Evolutionary conservation across 2,888 invertebrate genomes (phyloP).

Genomic region (Iselma pallidipennis): DNA sequence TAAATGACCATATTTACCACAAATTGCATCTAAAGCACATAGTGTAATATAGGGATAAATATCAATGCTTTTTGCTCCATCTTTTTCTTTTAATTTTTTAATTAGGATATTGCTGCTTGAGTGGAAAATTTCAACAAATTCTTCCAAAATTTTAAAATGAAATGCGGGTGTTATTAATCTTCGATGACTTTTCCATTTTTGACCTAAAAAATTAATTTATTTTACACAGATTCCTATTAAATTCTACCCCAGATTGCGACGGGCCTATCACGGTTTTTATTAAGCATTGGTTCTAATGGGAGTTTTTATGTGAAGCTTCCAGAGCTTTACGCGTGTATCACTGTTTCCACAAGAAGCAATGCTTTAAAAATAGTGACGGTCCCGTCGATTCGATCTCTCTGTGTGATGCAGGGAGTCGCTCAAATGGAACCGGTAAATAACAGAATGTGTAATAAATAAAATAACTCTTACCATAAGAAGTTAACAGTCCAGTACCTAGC

Average conservation of each 20-base stretch:
- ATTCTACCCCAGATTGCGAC: no score
- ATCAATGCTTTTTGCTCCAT: slow-evolving; percentile 58
- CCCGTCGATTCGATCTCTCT: no score
- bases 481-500: slow-evolving; percentile 39
- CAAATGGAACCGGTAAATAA: no score
- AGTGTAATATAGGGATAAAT: slow-evolving; percentile 65
- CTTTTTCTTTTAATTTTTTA: slow-evolving; percentile 56
- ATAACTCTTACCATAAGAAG: slow-evolving; percentile 15
- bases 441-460: no score
- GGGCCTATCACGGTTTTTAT: no score
- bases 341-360: no score
- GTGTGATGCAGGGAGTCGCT: no score
- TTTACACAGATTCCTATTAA: no score
- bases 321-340: no score
- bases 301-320: no score
- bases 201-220: slow-evolving; percentile 46
- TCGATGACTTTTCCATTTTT: slow-evolving; percentile 68
- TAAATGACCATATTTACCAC: slow-evolving; percentile 55
- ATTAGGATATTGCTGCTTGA: slow-evolving; percentile 64
- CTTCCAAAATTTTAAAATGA: slow-evolving; percentile 76
- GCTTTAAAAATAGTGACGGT: no score
- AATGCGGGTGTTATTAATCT: slow-evolving; percentile 78
- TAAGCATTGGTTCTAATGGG: no score
- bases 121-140: slow-evolving; percentile 72
- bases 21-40: slow-evolving; percentile 66